Conservation (phyloP, 1,140 invertebrate genomes). For the Halyomorpha halys region DNA sequence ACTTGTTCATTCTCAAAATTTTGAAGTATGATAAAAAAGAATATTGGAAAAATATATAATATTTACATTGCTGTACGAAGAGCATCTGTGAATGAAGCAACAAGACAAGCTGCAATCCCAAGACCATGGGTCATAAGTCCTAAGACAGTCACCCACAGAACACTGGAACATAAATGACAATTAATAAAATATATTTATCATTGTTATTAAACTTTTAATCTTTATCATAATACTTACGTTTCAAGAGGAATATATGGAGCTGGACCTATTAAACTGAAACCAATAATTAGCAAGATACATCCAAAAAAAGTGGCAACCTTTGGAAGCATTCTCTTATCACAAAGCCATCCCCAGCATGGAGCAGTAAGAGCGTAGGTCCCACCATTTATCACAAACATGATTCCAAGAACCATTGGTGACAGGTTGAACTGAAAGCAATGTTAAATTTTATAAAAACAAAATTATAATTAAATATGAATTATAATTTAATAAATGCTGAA, state of each 20-base stretch:
- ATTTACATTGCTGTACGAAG: constrained; percentile 47
- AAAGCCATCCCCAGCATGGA: constrained; percentile 69
- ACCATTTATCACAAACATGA: constrained; percentile 82
- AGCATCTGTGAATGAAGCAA: constrained; percentile 71
- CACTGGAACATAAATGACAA: constrained; percentile 21
- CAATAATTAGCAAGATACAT: constrained; percentile 49
- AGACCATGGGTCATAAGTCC: constrained; percentile 65
- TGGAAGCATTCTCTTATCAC: constrained; percentile 52
- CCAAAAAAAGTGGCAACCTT: constrained; percentile 58
- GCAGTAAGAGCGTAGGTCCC: constrained; percentile 72
- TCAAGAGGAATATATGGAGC: constrained; percentile 52
- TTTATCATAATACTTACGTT: constrained; percentile 4
- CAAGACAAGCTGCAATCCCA: constrained; percentile 67
- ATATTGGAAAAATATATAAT: neutral
- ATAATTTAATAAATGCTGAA: neutral
- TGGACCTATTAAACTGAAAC: constrained; percentile 63
- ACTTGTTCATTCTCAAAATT: too few species aligned
- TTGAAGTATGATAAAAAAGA: too few species aligned
- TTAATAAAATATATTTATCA: neutral
- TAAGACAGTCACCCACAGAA: constrained; percentile 52
- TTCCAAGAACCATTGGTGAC: constrained; percentile 59
- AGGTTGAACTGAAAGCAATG: constrained; percentile 48
- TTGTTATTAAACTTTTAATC: neutral
- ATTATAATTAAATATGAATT: neutral
- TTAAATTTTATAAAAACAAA: neutral